Base-by-base conservation (phyloP, 2,888 invertebrate species). In the Sinodicranocentrus sp. region DNA sequence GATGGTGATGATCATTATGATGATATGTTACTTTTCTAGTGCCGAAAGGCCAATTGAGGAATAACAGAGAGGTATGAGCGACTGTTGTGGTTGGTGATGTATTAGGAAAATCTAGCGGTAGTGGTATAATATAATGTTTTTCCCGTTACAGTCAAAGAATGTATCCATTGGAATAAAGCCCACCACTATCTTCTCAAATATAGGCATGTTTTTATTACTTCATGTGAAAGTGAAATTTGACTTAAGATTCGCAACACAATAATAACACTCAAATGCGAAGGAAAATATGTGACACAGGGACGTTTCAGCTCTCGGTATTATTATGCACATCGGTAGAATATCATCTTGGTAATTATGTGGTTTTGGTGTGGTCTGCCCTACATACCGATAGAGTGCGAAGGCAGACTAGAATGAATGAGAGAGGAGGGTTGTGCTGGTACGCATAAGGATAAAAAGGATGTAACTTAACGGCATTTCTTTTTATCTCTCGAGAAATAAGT, bases 301-400 rank as follows among this genome's bases (percentile, higher is more conserved):
- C 8, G 3, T 43, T 65, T 65, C 43, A 43, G 10, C 13, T 43
- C 19, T n/a, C 10, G 5, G 33, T 21, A 21, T 43, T 43, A 33
- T 17, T 63, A 39, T 19, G 43, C 28, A 21, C 61, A 33, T 61
- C 33, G 23, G 28, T 17, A 33, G 10, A 25, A 17, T 17, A 23
- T 61, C 28, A 61, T 28, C 10, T 0, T 61, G 28, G n/a, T 65
- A 65, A 43, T 65, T 26, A 65, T 65, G 65, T 43, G 65, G 65
- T 65, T 65, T 65, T 65, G 65, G 65, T 65, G 65, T 65, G 65
- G 65, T 23, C 65, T 65, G 65, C 43, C 65, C 65, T 65, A 65
- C 65, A 65, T 65, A 21, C 63, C 39, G 21, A 19, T 33, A 19
- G 2, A 10, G 8, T 1, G 17, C 10, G n/a, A 63, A n/a, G 33